Base-by-base conservation (phyloP, 1,140 invertebrate species). In the Cephus cinctus region DNA sequence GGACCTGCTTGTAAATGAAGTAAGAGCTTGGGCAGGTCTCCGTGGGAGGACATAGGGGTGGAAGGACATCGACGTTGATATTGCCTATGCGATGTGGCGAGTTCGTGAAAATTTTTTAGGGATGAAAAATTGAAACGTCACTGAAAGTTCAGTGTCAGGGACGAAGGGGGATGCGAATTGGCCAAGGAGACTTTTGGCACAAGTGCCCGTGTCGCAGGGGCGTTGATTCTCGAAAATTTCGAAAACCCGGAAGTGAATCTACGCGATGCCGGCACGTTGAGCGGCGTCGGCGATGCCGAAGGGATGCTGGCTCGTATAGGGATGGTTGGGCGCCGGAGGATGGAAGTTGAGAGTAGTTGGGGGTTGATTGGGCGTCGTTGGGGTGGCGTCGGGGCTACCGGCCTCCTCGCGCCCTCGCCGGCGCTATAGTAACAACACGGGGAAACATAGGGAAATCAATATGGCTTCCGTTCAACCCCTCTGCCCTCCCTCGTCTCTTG, bases 381-480 rank as follows among this genome's bases (percentile, higher is more conserved):
- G 49, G 54, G 54, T 54, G 61, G 61, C 60, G 62, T 59, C 59
- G 12, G 30, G 40, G 21, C 23, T 65, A 61, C n/a, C 65, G 56
- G 64, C 61, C 60, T 66, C 63, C 65, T 70, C 63, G 67, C 62
- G 62, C 65, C 64, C 68, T 68, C 67, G 59, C 50, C 57, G 69
- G 67, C 64, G 69, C 72, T 76, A 75, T 75, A 75, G 73, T 75
- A 74, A 75, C 74, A 76, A 75, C 69, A 75, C 73, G 65, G 72
- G 69, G 73, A 76, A 76, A 76, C 73, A 76, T 75, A 76, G 74
- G 74, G 74, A 76, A 76, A 76, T 76, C 74, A 76, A 76, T 76
- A 76, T 76, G 74, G 74, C 73, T 76, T 76, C 74, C 74, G 72
- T 69, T 71, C n/a, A n/a, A n/a, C 63, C 61, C 68, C 70, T 69